Conservation (phyloP, 2,888 invertebrate species). For the Erebia palarica region DNA sequence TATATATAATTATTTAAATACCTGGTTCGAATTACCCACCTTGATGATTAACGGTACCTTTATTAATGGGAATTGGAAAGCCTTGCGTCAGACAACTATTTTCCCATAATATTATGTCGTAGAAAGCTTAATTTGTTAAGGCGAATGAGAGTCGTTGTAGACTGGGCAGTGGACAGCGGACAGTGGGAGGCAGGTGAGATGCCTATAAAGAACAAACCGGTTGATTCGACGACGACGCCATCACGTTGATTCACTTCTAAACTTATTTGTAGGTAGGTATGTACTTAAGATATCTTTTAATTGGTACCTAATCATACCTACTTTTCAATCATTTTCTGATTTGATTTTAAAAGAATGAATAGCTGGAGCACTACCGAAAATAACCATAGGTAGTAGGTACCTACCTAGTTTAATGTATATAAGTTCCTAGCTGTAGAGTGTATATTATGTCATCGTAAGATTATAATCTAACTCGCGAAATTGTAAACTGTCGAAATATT, state of each 20-base stretch:
- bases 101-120: conserved; percentile 54
- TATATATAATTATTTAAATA: too few species aligned
- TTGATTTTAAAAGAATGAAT: neutral
- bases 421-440: too few species aligned
- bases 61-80: conserved; percentile 25
- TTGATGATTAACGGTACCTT: neutral
- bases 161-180: conserved; percentile 33
- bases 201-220: conserved; percentile 64
- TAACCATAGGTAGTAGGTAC: too few species aligned
- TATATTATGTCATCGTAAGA: too few species aligned
- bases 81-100: conserved; percentile 35
- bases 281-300: too few species aligned
- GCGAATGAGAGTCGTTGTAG: conserved; percentile 57
- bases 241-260: conserved; percentile 29
- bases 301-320: neutral
- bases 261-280: neutral
- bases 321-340: neutral
- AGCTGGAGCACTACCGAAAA: too few species aligned
- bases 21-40: too few species aligned
- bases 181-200: conserved; percentile 52
- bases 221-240: conserved; percentile 45
- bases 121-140: conserved; percentile 65
- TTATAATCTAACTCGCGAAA: too few species aligned
- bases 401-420: too few species aligned
- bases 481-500: too few species aligned